phyloP scores from a whole-genome alignment of 23 tunicate genomes.

The Phallusia fumigata region DNA sequence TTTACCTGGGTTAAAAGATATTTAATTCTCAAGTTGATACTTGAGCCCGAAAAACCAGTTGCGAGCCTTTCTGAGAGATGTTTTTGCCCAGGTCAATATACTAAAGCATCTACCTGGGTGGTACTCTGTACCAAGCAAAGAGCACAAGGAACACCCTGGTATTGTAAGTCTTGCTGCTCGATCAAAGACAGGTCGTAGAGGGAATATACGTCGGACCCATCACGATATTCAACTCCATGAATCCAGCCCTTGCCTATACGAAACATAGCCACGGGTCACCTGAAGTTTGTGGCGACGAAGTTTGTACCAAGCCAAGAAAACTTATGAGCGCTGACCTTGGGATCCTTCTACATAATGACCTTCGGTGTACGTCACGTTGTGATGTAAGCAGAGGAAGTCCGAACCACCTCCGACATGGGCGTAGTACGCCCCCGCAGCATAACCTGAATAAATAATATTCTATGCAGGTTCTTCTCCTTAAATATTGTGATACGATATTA shows the following conservation, averaged over 20 bases:
- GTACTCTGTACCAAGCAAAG: constrained; percentile 12
- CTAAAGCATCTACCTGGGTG: not conserved
- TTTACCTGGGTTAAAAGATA: too few relatives aligned
- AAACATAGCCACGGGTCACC: too few relatives aligned
- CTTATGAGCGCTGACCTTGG: not conserved
- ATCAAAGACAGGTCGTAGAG: constrained; percentile 42
- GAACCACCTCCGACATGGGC: not conserved
- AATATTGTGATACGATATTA: not conserved
- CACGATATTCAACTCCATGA: constrained; percentile 39
- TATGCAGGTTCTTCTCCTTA: too few relatives aligned
- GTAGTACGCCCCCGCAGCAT: not conserved
- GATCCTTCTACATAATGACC: not conserved
- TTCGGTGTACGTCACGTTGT: not conserved
- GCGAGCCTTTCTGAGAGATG: too few relatives aligned
- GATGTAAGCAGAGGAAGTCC: not conserved
- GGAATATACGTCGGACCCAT: constrained; percentile 5
- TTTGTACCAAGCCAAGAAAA: too few relatives aligned
- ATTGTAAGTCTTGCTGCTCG: constrained; percentile 1
- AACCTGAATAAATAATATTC: not conserved
- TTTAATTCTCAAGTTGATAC: too few relatives aligned
- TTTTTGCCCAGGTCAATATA: too few relatives aligned
- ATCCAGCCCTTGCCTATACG: not conserved
- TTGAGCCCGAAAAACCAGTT: too few relatives aligned
- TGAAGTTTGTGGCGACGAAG: too few relatives aligned
- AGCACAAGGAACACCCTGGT: constrained; percentile 40